Evolutionary conservation across 2,888 invertebrate genomes (phyloP), one percentile per base, ranked within the genome.

Genomic region (Epirrhoe tristata): DNA sequence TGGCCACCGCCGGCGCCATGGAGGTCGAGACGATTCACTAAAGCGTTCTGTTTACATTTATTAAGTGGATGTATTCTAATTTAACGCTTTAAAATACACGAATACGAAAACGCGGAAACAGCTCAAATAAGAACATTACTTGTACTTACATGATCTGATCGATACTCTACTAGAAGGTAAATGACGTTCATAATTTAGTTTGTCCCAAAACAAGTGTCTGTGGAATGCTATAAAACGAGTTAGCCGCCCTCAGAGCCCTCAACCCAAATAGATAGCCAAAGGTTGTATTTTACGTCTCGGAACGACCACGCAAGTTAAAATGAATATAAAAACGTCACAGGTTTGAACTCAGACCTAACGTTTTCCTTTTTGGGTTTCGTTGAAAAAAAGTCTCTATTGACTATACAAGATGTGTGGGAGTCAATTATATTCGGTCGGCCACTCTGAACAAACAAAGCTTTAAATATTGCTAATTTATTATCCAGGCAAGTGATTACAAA

Each of bases 1-100:
- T 78, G 78, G 78, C 77, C n/a, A n/a, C n/a, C 81, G 51, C n/a
- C 32, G 81, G 77, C 80, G 80, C 79, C 83, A 77, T 77, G 75
- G 83, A 84, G 84, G 81, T 80, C 84, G 81, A 79, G 78, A 77
- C 78, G 77, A 78, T 67, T 73, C 74, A 75, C 71, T 77, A 72
- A 74, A 68, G 68, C 74, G 70, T 69, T 73, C 73, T 72, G 66
- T 75, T 75, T 75, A 75, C 71, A 77, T 73, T 75, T 67, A n/a
- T 67, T 65, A 69, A 74, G 65, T 69, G 71, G 65, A 70, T 70
- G 32, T 60, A 67, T 66, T 64, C 54, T 16, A 64, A 62, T 69
- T 71, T 46, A 58, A 51, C 59, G 48, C 32, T 24, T 34, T 16
- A n/a, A n/a, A n/a, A n/a, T 54, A 58, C 8, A 17, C n/a, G 31